These are phyloP conservation scores for Cistogaster globosa DNA, from an alignment of 2,888 invertebrate species.

Conservation along the genomic window DNA sequence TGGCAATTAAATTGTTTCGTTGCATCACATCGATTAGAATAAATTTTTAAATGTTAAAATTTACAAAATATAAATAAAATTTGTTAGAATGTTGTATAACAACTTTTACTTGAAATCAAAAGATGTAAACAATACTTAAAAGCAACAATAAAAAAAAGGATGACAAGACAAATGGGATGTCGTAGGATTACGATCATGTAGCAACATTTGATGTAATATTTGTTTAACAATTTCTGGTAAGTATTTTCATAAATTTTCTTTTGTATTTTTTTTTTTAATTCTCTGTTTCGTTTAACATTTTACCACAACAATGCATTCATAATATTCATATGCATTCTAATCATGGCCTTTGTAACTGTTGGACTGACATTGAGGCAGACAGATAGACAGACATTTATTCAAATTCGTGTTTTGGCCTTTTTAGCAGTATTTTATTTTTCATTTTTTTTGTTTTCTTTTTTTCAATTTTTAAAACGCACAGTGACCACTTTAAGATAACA, in stretches of 20 bases:
- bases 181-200: conserved; percentile 54
- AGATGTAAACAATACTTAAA: background rate
- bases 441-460: conserved; percentile 3
- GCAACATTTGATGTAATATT: conserved; percentile 68
- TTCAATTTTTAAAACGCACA: conserved; percentile 35
- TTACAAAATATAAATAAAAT: conserved; percentile 21
- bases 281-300: conserved; percentile 27
- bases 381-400: conserved; percentile 59
- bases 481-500: background rate
- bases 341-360: conserved; percentile 26
- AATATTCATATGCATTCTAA: conserved; percentile 40
- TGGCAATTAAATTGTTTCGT: conserved; percentile 55
- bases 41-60: conserved; percentile 43
- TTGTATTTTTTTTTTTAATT: background rate
- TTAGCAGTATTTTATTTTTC: background rate
- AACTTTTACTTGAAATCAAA: conserved; percentile 63
- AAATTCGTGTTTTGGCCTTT: conserved; percentile 56
- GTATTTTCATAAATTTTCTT: background rate
- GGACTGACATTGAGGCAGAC: conserved; percentile 23
- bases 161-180: conserved; percentile 39
- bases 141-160: conserved; percentile 21
- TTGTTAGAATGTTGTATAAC: conserved; percentile 52
- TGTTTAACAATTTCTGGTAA: conserved; percentile 34
- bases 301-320: conserved; percentile 44
- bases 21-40: conserved; percentile 25